Conservation (phyloP, 2,797 vertebrate genomes). For the Sus cebifrons region DNA sequence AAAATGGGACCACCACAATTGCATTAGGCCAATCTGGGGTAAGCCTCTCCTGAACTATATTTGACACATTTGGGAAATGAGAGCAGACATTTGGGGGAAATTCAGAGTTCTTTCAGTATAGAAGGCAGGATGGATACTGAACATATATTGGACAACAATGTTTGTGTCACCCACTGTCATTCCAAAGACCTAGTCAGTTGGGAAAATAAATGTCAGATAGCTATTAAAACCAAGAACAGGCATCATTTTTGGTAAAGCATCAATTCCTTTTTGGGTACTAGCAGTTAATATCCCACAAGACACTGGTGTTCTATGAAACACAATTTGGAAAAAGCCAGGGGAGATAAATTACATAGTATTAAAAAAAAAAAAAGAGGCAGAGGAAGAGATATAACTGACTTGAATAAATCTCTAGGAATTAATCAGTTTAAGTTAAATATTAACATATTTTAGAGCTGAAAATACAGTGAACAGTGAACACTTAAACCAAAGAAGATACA, state of each 20-base stretch:
- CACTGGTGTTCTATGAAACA: background rate
- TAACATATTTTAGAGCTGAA: background rate
- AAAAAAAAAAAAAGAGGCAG: background rate
- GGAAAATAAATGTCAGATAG: background rate
- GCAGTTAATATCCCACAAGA: background rate
- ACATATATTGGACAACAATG: background rate
- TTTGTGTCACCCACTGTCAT: background rate
- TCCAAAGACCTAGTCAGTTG: background rate
- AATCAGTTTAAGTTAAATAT: slow-evolving; percentile 19
- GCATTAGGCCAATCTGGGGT: background rate
- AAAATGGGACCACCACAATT: background rate
- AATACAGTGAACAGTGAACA: slow-evolving; percentile 37
- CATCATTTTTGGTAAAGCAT: background rate
- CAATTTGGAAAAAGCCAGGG: background rate
- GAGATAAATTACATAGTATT: background rate
- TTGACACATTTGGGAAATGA: background rate
- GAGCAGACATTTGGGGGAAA: background rate
- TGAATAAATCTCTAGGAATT: background rate
- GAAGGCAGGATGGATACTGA: background rate
- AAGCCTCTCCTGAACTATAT: background rate
- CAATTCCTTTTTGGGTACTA: background rate
- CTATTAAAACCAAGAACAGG: background rate
- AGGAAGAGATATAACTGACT: background rate
- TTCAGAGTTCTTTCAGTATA: background rate
- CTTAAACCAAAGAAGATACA: background rate